These are phyloP conservation scores for Siniperca undulata DNA, from an alignment of 2,797 vertebrate genomes.

Conservation along the genomic window DNA sequence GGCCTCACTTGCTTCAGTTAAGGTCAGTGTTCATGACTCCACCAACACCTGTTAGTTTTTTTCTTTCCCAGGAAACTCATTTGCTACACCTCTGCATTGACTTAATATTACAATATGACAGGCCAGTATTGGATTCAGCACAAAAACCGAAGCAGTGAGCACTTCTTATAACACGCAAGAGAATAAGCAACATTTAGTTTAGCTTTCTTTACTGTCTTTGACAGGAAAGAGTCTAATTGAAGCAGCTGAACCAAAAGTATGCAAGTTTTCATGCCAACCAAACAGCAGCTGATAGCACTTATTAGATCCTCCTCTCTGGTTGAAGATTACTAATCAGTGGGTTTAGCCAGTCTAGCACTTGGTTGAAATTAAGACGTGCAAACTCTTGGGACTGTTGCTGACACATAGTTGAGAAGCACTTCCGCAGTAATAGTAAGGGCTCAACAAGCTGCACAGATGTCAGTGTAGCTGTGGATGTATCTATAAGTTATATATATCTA, in stretches of 20 bases:
- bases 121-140: neutral
- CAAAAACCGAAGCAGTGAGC: neutral
- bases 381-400: neutral
- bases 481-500: neutral
- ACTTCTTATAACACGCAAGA: neutral
- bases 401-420: neutral
- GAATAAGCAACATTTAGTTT: neutral
- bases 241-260: constrained; percentile 25
- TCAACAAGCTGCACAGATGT: neutral
- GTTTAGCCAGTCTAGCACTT: neutral
- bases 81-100: neutral
- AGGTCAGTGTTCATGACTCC: too few species aligned
- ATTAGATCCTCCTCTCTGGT: constrained; percentile 8
- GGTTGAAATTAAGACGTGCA: neutral
- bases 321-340: neutral
- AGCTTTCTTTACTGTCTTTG: neutral
- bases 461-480: neutral
- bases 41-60: neutral
- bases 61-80: neutral
- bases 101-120: neutral
- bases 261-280: constrained; percentile 9
- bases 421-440: neutral
- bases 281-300: constrained; percentile 40
- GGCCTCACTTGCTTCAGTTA: too few species aligned
- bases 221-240: constrained; percentile 13